Evolutionary conservation across 2,113 vertebrate genomes (phyloP).

Genomic region (Ptilorrhoa leucosticta): DNA sequence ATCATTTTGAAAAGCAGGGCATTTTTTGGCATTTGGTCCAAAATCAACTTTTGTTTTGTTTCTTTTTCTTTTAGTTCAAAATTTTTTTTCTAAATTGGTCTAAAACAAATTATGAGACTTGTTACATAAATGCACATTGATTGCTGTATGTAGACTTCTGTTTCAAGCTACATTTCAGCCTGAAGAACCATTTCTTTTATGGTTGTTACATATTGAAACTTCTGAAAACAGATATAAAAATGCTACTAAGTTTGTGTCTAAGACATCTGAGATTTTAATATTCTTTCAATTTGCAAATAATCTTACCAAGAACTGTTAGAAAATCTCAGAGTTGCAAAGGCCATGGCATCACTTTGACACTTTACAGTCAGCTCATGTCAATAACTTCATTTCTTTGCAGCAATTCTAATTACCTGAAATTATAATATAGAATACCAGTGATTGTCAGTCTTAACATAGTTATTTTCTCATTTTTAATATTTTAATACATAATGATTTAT

Average conservation of each 20-base stretch:
- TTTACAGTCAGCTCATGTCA: background rate
- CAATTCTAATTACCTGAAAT: background rate
- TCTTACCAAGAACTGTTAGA: background rate
- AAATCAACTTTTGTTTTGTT: rapidly evolving
- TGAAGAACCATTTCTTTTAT: background rate
- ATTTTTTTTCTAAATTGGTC: background rate
- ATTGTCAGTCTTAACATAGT: background rate
- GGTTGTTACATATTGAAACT: background rate
- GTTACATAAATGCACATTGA: background rate
- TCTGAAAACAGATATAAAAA: background rate
- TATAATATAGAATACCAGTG: background rate
- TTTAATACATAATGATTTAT: background rate
- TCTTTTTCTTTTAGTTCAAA: background rate
- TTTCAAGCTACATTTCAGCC: background rate
- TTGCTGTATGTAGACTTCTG: background rate
- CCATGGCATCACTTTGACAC: background rate
- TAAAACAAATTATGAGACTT: background rate
- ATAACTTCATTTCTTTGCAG: background rate
- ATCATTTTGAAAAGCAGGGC: background rate
- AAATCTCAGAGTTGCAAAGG: background rate
- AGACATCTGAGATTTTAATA: background rate
- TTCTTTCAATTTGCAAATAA: background rate
- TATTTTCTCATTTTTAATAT: background rate
- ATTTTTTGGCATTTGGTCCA: background rate
- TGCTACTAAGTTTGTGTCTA: background rate